Conservation (phyloP, 2,113 vertebrate genomes). For the Notothenia rossii region DNA sequence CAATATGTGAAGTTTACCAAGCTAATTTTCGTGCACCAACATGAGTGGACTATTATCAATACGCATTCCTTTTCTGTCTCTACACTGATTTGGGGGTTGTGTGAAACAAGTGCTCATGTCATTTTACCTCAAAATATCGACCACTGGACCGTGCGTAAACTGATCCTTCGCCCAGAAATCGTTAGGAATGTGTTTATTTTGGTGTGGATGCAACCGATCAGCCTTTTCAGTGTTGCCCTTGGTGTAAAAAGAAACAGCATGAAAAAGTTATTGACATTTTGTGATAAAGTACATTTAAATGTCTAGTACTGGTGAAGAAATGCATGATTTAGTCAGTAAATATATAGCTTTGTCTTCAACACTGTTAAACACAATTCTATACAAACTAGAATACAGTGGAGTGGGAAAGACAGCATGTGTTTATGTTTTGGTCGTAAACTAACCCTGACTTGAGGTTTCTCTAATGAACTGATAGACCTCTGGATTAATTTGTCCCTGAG, state of each 20-base stretch:
- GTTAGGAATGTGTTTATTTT: conserved; percentile 80
- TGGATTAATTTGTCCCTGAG: conserved; percentile 91
- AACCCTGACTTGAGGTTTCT: conserved; percentile 76
- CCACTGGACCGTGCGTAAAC: conserved; percentile 70
- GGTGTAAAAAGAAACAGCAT: conserved; percentile 50
- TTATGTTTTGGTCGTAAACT: conserved; percentile 46
- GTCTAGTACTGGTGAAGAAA: background rate
- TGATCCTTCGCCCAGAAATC: conserved; percentile 75
- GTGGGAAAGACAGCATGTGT: conserved; percentile 23
- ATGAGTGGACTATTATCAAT: conserved; percentile 34
- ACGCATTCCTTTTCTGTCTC: conserved; percentile 41
- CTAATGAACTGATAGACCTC: conserved; percentile 93
- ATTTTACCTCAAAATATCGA: conserved; percentile 82
- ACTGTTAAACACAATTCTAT: conserved; percentile 5
- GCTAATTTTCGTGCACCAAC: background rate
- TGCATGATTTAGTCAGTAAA: conserved; percentile 30
- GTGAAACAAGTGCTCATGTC: conserved; percentile 74
- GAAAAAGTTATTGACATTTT: conserved; percentile 28
- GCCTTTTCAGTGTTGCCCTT: conserved; percentile 51
- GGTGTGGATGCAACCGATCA: conserved; percentile 67
- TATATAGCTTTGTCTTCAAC: background rate
- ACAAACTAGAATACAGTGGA: background rate
- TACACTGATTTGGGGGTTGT: conserved; percentile 57
- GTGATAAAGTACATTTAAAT: conserved; percentile 36
- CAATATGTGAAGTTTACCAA: conserved; percentile 2